Conservation (phyloP, 2,113 vertebrate genomes). For the Alces alces region DNA sequence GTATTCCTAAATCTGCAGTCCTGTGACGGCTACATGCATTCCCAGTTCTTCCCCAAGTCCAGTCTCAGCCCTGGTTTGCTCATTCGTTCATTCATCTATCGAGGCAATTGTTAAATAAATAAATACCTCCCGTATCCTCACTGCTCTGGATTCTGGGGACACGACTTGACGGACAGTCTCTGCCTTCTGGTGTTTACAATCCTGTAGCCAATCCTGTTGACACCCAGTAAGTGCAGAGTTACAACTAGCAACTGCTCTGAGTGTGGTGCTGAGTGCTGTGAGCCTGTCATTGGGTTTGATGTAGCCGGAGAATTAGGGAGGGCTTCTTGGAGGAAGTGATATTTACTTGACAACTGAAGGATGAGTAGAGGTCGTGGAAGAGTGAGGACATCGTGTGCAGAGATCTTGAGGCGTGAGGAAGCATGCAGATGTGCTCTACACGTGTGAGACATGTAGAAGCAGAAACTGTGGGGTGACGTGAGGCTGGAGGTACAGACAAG, state of each 20-base stretch:
- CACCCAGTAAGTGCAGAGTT: neutral
- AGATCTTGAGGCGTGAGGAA: neutral
- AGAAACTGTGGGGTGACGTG: neutral
- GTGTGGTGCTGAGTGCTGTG: neutral
- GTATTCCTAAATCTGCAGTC: accelerated
- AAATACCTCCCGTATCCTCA: neutral
- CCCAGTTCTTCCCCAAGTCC: neutral
- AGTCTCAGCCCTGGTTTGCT: neutral
- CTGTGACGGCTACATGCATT: neutral
- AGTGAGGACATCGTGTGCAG: neutral
- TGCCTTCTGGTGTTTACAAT: neutral
- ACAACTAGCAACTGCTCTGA: neutral
- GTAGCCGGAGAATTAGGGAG: neutral
- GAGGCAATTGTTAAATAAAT: neutral
- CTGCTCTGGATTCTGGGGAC: neutral
- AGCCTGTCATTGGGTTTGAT: neutral
- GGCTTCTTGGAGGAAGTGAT: neutral
- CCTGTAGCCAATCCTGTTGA: no score
- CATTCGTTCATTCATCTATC: neutral
- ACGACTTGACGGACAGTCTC: neutral
- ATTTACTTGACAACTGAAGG: neutral
- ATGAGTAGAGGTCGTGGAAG: no score
- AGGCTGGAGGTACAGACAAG: neutral
- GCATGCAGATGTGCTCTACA: neutral
- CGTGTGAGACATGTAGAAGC: accelerated